Evolutionary conservation across 2,113 vertebrate genomes (phyloP).

Genomic region (Silurus asotus): DNA sequence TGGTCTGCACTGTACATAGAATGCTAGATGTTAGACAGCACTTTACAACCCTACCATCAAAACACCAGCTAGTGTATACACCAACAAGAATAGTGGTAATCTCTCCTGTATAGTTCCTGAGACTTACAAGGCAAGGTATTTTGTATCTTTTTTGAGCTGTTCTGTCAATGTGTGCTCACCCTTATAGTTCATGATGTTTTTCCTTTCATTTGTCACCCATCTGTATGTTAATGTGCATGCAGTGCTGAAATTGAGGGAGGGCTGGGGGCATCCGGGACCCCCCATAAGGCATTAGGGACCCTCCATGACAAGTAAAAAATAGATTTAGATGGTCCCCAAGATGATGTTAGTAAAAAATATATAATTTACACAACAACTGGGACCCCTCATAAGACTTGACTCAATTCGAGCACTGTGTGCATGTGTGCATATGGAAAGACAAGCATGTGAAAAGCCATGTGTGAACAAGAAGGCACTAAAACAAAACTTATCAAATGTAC

Average conservation of each 20-base stretch:
- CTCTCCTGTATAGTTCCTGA: background rate
- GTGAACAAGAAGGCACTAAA: slow-evolving; percentile 41
- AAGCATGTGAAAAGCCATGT: slow-evolving; percentile 43
- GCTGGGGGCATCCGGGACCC: too few relatives aligned
- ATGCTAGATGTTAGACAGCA: background rate
- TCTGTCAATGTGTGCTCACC: background rate
- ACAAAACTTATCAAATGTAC: slow-evolving; percentile 59
- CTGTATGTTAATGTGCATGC: background rate
- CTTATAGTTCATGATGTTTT: background rate
- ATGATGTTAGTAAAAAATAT: too few relatives aligned
- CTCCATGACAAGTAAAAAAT: too few relatives aligned
- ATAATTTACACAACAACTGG: too few relatives aligned
- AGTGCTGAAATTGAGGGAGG: too few relatives aligned
- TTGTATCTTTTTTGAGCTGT: background rate
- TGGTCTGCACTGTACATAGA: background rate
- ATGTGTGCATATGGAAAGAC: slow-evolving; percentile 37
- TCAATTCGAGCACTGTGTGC: background rate
- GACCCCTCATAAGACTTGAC: too few relatives aligned
- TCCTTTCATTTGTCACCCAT: background rate
- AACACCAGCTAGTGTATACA: background rate
- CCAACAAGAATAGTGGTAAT: background rate
- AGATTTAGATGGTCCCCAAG: too few relatives aligned
- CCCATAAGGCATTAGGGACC: too few relatives aligned
- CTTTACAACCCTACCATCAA: background rate
- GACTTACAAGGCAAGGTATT: background rate